A percentile compares a stretch with the other conserved stretches of the same genome.
phyloP scores from a whole-genome alignment of 2,888 invertebrate species.

The Alsophila aescularia region DNA sequence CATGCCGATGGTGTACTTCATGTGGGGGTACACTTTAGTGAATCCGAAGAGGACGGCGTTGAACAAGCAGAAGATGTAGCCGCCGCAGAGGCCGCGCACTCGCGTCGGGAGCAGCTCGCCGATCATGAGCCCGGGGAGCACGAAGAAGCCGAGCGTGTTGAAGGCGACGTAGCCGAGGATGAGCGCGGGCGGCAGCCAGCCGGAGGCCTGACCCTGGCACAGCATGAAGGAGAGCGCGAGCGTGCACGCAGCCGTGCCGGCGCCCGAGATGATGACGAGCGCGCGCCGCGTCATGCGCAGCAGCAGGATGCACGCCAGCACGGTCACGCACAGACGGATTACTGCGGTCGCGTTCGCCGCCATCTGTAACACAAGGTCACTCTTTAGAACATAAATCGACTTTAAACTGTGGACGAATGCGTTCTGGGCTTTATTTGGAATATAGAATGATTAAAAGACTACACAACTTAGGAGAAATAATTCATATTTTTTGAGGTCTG shows the following conservation, averaged over 20 bases:
- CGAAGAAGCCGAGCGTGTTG: conserved; percentile 90
- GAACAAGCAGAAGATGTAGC: conserved; percentile 89
- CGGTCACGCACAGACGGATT: conserved; percentile 86
- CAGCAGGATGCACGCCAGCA: conserved; percentile 87
- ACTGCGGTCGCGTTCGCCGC: conserved; percentile 89
- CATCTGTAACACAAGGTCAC: conserved; percentile 50
- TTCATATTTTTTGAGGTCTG: too few relatives aligned
- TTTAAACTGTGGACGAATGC: too few relatives aligned
- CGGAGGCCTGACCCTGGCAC: conserved; percentile 54
- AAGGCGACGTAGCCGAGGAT: conserved; percentile 89
- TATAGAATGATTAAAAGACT: too few relatives aligned
- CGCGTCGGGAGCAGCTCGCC: conserved; percentile 90
- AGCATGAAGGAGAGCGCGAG: conserved; percentile 79
- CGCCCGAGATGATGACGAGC: conserved; percentile 87
- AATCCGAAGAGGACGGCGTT: conserved; percentile 87
- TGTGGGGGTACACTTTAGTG: conserved; percentile 88
- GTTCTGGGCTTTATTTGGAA: too few relatives aligned
- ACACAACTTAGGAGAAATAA: too few relatives aligned
- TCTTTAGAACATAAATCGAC: too few relatives aligned
- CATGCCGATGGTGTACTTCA: conserved; percentile 85
- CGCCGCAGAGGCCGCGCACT: conserved; percentile 89
- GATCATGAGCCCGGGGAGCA: conserved; percentile 90
- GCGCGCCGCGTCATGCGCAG: conserved; percentile 86
- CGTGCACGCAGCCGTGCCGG: conserved; percentile 87
- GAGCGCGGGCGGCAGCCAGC: conserved; percentile 58